phyloP scores from a whole-genome alignment of 2,888 invertebrate species.

The Pyrrhopygopsis socrates region DNA sequence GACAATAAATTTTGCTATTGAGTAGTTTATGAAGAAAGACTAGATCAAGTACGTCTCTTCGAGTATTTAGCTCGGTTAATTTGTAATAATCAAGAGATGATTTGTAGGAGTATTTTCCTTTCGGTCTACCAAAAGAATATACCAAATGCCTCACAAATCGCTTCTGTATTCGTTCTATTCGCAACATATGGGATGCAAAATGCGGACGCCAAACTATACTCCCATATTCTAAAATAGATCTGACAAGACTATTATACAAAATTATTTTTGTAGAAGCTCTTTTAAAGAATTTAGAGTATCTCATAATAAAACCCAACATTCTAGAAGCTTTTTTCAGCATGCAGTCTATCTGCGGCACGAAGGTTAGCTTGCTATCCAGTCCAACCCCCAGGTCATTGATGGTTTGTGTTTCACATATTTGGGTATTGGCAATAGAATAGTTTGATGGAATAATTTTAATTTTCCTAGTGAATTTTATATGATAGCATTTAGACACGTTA shows the following conservation, averaged over 20 bases:
- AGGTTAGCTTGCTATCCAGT: constrained; percentile 26
- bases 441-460: background rate
- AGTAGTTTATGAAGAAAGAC: background rate
- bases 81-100: background rate
- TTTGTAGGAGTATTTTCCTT: no score
- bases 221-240: background rate
- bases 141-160: background rate
- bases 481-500: constrained; percentile 37
- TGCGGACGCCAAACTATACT: constrained; percentile 3
- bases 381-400: constrained; percentile 49
- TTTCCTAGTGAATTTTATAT: constrained; percentile 14
- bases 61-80: background rate
- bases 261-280: background rate
- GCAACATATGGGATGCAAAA: background rate
- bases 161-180: background rate
- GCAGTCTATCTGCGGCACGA: background rate
- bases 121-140: no score
- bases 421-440: background rate
- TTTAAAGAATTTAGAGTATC: background rate
- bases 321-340: background rate
- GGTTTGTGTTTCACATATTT: constrained; percentile 18
- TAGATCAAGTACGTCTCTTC: background rate
- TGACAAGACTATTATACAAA: background rate
- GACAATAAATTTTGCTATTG: background rate
- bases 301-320: background rate